Percentiles rank a stretch among this genome's conserved stretches.
Conservation (phyloP, 2,113 vertebrate genomes). For the Tauraco erythrolophus region DNA sequence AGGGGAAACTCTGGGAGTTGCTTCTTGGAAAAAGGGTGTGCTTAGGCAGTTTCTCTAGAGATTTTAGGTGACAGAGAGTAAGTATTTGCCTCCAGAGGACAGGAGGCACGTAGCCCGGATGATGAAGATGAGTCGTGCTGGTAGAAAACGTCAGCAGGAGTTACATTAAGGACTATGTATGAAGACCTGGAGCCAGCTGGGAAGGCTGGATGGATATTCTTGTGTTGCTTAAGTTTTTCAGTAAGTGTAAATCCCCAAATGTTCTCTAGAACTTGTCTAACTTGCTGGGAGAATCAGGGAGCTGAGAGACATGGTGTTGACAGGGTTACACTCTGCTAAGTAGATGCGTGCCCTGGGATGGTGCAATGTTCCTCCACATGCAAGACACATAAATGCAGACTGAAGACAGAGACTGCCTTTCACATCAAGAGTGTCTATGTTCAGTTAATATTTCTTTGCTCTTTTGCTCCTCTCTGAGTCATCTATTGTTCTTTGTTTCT, state of each 20-base stretch:
- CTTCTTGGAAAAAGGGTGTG: not conserved
- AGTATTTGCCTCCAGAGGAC: not conserved
- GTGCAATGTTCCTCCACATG: not conserved
- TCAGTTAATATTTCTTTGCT: constrained; percentile 69
- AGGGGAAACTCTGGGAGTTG: not conserved
- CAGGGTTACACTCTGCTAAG: not conserved
- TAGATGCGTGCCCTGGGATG: not conserved
- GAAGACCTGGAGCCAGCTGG: not conserved
- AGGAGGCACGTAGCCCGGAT: not conserved
- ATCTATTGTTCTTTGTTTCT: constrained; percentile 39
- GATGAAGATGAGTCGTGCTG: not conserved
- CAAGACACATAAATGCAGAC: not conserved
- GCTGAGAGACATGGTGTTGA: not conserved
- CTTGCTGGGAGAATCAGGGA: not conserved
- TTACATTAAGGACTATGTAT: not conserved
- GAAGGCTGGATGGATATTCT: not conserved
- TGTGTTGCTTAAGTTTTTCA: not conserved
- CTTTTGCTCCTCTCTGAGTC: constrained; percentile 42
- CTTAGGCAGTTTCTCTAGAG: not conserved
- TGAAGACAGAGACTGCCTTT: constrained; percentile 40
- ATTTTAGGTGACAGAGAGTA: not conserved
- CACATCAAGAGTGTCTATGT: constrained; percentile 44
- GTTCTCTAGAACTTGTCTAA: not conserved
- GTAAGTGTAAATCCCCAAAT: not conserved
- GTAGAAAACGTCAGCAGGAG: not conserved